Percentiles rank a stretch among this genome's conserved stretches.
phyloP scores from a whole-genome alignment of 2,888 invertebrate species.

The Drosophila colorata region DNA sequence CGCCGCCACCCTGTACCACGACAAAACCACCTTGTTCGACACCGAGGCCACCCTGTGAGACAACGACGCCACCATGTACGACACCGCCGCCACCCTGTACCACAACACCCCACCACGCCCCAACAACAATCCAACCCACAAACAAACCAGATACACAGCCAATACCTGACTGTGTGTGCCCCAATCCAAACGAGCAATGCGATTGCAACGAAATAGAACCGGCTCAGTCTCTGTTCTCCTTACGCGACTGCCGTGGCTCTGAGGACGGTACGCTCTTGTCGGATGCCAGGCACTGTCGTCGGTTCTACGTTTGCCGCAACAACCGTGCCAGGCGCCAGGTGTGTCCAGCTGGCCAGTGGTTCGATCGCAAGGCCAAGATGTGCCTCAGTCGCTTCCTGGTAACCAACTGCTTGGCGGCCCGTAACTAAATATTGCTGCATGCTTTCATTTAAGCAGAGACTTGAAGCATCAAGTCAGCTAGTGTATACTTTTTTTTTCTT shows the following conservation, averaged over 20 bases:
- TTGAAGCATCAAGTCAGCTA: neutral
- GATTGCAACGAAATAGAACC: neutral
- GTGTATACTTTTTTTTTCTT: conserved; percentile 11
- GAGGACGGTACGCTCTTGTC: conserved; percentile 44
- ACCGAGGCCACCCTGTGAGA: neutral
- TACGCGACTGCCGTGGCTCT: conserved; percentile 31
- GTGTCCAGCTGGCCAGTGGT: conserved; percentile 54
- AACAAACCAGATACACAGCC: no score
- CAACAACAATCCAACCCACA: no score
- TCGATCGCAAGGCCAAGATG: conserved; percentile 33
- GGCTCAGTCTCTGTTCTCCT: conserved; percentile 7
- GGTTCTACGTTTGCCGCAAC: conserved; percentile 46
- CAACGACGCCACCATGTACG: neutral
- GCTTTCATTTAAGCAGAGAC: neutral
- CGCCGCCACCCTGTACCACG: neutral
- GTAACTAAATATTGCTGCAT: conserved; percentile 34
- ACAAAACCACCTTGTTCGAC: conserved; percentile 20
- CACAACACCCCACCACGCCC: conserved; percentile 5
- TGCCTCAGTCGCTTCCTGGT: conserved; percentile 44
- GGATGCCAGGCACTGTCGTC: conserved; percentile 53
- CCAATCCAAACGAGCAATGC: neutral
- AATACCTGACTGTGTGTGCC: neutral
- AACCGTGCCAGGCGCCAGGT: conserved; percentile 24
- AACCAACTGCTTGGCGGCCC: conserved; percentile 40
- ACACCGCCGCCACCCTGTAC: conserved; percentile 22